These are phyloP conservation scores for Margaritifera margaritifera DNA, from an alignment of 2,888 invertebrate species.

Conservation along the genomic window DNA sequence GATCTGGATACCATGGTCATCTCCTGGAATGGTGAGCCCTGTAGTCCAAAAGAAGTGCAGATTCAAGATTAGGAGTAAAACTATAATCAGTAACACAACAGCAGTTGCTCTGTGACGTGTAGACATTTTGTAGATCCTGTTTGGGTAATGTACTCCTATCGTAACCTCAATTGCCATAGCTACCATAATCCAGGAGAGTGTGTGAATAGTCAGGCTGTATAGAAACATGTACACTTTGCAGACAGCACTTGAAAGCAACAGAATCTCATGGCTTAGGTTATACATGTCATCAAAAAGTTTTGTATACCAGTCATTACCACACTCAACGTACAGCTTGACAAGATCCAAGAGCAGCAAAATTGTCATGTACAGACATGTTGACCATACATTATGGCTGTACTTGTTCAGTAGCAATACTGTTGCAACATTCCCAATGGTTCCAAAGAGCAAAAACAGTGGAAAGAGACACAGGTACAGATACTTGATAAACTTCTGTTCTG, in stretches of 20 bases:
- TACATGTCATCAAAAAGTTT: constrained; percentile 33
- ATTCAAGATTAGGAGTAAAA: constrained; percentile 66
- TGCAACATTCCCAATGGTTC: constrained; percentile 60
- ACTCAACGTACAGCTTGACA: constrained; percentile 61
- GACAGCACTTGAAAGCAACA: constrained; percentile 60
- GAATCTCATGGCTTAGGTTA: constrained; percentile 48
- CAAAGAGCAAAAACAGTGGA: constrained; percentile 59
- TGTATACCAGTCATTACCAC: constrained; percentile 65
- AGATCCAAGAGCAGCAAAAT: constrained; percentile 59
- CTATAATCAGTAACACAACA: constrained; percentile 63
- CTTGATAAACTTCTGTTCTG: constrained; percentile 24
- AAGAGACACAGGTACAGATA: constrained; percentile 49
- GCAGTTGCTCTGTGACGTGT: constrained; percentile 63
- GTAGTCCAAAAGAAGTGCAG: constrained; percentile 71
- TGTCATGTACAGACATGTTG: constrained; percentile 67
- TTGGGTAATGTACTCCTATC: constrained; percentile 58
- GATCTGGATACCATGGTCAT: constrained; percentile 25
- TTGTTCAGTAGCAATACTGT: constrained; percentile 43
- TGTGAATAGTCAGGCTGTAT: constrained; percentile 58
- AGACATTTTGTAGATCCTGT: constrained; percentile 61
- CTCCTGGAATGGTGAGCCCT: constrained; percentile 53
- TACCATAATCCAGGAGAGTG: constrained; percentile 66
- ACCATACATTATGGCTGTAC: constrained; percentile 63
- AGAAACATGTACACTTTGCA: constrained; percentile 69
- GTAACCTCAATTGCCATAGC: constrained; percentile 62